These are phyloP conservation scores for Pyrocoelia pectoralis DNA, from an alignment of 2,888 invertebrate species.

Conservation along the genomic window DNA sequence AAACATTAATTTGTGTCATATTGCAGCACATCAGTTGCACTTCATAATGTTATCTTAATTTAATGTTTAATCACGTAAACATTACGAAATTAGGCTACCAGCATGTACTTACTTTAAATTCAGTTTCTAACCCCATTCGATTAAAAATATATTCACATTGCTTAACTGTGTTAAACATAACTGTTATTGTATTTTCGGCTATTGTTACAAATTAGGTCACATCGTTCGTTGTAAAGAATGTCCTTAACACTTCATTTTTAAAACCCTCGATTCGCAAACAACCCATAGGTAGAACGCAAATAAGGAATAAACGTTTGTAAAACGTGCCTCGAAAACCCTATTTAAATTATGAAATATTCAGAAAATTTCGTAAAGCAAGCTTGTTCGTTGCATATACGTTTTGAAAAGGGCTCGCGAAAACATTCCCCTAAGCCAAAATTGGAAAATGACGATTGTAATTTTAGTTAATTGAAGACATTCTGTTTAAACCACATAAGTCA, in stretches of 20 bases:
- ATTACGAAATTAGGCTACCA: constrained; percentile 15
- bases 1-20: constrained; percentile 26
- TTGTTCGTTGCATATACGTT: neutral
- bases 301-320: neutral
- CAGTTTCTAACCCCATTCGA: constrained; percentile 17
- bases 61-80: constrained; percentile 22
- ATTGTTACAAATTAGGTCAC: constrained; percentile 21
- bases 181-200: constrained; percentile 14
- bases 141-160: constrained; percentile 10
- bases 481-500: no score
- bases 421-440: no score
- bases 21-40: constrained; percentile 21
- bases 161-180: constrained; percentile 5
- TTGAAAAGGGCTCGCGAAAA: no score
- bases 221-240: neutral
- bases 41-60: constrained; percentile 18
- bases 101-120: constrained; percentile 20
- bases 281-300: neutral
- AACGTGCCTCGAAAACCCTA: neutral
- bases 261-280: no score
- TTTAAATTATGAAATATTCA: neutral
- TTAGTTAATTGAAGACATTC: no score
- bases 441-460: no score
- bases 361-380: neutral
- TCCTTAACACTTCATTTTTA: neutral